A percentile compares a stretch with the other conserved stretches of the same genome.
These are phyloP conservation scores for Tenthredo amoena DNA, from an alignment of 2,888 invertebrate genomes.

Conservation along the genomic window DNA sequence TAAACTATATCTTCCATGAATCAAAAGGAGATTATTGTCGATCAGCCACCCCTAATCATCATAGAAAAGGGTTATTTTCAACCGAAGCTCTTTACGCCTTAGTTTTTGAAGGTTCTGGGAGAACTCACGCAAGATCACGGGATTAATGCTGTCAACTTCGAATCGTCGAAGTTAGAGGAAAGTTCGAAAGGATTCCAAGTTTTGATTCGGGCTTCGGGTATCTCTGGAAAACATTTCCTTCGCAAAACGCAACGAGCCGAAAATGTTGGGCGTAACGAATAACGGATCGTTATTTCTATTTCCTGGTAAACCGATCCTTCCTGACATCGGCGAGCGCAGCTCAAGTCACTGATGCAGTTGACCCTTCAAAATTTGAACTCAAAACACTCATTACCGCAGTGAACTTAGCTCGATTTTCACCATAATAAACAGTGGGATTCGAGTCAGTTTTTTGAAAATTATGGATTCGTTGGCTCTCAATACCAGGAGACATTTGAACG, in stretches of 20 bases:
- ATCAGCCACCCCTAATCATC: neutral
- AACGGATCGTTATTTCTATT: slow-evolving; percentile 47
- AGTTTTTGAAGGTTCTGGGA: neutral
- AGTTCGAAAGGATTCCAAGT: slow-evolving; percentile 20
- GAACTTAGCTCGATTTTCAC: slow-evolving; percentile 26
- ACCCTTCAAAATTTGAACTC: neutral
- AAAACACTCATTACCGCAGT: neutral
- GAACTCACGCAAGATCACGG: slow-evolving; percentile 22
- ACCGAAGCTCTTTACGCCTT: neutral
- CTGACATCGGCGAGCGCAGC: neutral
- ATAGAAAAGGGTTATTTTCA: neutral
- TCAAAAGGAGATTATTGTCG: neutral
- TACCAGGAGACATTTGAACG: neutral
- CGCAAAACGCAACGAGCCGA: neutral
- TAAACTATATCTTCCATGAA: neutral
- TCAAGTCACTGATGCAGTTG: neutral
- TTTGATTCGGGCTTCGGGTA: slow-evolving; percentile 30
- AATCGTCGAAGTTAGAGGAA: slow-evolving; percentile 10
- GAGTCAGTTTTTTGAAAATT: slow-evolving; percentile 20
- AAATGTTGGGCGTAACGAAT: slow-evolving; percentile 39
- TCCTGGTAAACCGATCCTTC: neutral
- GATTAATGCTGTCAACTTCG: slow-evolving; percentile 48
- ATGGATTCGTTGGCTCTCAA: neutral
- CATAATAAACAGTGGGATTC: slow-evolving; percentile 20
- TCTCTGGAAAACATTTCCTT: slow-evolving; percentile 37